Evolutionary conservation across 2,888 invertebrate genomes (phyloP), one percentile per base, ranked within the genome.

Genomic region (Euphydryas editha): DNA sequence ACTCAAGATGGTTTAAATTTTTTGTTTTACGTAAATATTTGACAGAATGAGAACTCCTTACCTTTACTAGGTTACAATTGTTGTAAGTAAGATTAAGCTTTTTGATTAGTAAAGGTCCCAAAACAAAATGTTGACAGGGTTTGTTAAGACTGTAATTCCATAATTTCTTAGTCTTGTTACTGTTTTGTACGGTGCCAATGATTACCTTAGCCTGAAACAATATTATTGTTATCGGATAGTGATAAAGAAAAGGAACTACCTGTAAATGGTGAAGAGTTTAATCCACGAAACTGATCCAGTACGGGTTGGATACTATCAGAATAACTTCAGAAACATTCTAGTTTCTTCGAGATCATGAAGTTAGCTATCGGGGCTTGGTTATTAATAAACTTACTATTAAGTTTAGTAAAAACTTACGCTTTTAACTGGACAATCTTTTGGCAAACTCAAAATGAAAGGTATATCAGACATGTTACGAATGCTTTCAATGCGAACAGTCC

Each of bases 91-190:
- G 69, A 73, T 88, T 88, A 69, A 88, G 87, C 6, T 85, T 73
- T 4, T 81, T 83, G 15, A 74, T 70, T 10, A 91, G 72, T 71
- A 89, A 68, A 15, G 89, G 87, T 0, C 90, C 90, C 71, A 90
- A 69, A 51, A 90, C 88, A 71, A 90, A 92, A 76, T 91, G 90
- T 74, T 90, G 85, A 70, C 90, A 91, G 0, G 90, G 91, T 49
- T 83, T 84, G 61, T 83, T 84, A 59, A 87, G 49, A 24, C 81
- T 75, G 72, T 90, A 86, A 73, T 87, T 88, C 80, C 81, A 87
- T 51, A 90, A 73, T 71, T 81, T 86, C 71, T 84, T 87, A 61
- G 80, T 81, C 62, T 82, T 85, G 60, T 84, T 85, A 67, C 80
- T 84, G 55, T 72, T 80, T 69, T 82, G 80, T 37, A 77, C 72